These are phyloP conservation scores for Dolichallabes microphthalmus DNA, from an alignment of 2,113 vertebrate genomes.

Conservation along the genomic window DNA sequence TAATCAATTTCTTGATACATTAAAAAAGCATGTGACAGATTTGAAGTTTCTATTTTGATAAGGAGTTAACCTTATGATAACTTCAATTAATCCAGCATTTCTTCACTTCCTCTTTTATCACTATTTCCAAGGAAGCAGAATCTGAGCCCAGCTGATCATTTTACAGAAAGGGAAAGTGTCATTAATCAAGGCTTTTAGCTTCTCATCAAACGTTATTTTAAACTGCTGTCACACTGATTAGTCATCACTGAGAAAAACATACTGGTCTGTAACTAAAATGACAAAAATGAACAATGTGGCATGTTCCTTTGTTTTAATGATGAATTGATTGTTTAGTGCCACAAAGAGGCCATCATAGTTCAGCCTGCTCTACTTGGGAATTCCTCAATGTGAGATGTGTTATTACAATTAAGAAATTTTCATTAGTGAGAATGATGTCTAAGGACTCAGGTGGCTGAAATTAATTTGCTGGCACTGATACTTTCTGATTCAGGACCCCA, in stretches of 20 bases:
- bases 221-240: not conserved
- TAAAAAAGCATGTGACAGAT: not conserved
- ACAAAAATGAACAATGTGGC: not conserved
- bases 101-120: not conserved
- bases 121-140: not conserved
- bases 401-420: constrained; percentile 65
- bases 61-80: not conserved
- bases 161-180: not conserved
- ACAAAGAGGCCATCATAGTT: not conserved
- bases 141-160: not conserved
- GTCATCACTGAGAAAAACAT: not conserved
- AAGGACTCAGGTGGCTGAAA: constrained; percentile 61
- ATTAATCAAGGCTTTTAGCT: not conserved
- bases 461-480: constrained; percentile 45
- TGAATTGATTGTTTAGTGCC: not conserved
- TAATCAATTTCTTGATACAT: not conserved
- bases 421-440: constrained; percentile 63
- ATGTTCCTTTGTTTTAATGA: not conserved
- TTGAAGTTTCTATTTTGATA: not conserved
- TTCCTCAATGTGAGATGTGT: constrained; percentile 47
- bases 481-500: constrained; percentile 52
- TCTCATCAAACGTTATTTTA: not conserved
- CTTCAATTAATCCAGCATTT: not conserved
- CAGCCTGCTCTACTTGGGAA: constrained; percentile 24
- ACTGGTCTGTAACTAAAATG: not conserved